phyloP scores from a whole-genome alignment of 2,888 invertebrate genomes.

The Myopa testacea region DNA sequence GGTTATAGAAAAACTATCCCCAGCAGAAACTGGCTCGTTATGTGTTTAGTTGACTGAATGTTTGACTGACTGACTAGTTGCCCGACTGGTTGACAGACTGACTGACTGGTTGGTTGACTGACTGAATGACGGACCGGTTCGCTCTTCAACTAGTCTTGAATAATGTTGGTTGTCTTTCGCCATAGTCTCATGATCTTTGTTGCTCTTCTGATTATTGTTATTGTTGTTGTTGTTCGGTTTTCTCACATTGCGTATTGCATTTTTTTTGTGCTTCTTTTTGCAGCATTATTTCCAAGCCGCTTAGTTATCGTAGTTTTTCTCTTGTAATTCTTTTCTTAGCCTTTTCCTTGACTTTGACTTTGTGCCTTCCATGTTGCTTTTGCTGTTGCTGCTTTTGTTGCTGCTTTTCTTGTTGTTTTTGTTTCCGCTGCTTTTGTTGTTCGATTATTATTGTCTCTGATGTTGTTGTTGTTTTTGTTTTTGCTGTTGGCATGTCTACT shows the following conservation, averaged over 20 bases:
- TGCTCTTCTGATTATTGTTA: background rate
- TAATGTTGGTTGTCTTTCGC: background rate
- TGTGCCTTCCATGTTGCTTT: background rate
- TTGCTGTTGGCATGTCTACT: background rate
- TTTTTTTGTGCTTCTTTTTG: background rate
- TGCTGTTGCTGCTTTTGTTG: background rate
- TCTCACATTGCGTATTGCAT: background rate
- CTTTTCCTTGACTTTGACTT: constrained; percentile 14
- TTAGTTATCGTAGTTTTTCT: background rate
- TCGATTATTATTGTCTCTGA: background rate
- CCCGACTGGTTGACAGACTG: too few relatives aligned
- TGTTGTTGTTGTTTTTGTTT: background rate
- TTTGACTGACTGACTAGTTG: too few relatives aligned
- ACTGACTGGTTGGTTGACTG: background rate
- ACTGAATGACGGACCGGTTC: background rate
- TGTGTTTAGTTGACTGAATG: too few relatives aligned
- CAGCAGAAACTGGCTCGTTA: background rate
- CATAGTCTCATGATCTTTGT: background rate
- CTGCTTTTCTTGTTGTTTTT: background rate
- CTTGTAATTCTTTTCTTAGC: background rate
- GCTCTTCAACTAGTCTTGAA: background rate
- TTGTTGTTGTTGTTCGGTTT: background rate
- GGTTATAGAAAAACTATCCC: background rate
- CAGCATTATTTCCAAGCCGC: background rate
- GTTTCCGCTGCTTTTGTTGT: background rate